A percentile compares a stretch with the other conserved stretches of the same genome.
These are phyloP conservation scores for Dendroctonus valens DNA, from an alignment of 1,140 invertebrate species.

Conservation along the genomic window DNA sequence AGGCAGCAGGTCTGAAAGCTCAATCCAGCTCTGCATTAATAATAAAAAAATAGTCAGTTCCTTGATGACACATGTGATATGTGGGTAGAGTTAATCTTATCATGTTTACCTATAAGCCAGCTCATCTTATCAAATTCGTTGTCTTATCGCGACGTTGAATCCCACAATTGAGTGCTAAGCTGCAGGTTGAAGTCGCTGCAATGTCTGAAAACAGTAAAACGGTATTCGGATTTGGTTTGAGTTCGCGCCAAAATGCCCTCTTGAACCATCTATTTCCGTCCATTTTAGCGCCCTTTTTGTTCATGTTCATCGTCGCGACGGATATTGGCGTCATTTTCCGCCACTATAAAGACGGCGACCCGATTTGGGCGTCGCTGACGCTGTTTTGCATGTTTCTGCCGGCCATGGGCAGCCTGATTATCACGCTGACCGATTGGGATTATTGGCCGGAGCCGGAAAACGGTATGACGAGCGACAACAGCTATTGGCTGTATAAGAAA, in stretches of 20 bases:
- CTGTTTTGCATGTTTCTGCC: slow-evolving; percentile 55
- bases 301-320: slow-evolving; percentile 52
- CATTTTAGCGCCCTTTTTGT: slow-evolving; percentile 50
- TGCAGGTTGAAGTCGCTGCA: no score
- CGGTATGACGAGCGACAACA: slow-evolving; percentile 38
- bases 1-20: no score
- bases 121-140: no score
- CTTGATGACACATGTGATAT: no score
- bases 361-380: slow-evolving; percentile 53
- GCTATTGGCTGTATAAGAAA: slow-evolving; percentile 59
- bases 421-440: slow-evolving; percentile 55
- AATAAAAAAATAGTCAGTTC: no score
- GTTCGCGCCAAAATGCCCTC: slow-evolving; percentile 52
- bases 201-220: slow-evolving; percentile 1
- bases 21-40: no score
- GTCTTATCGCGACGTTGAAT: no score
- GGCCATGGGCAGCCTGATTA: slow-evolving; percentile 53
- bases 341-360: slow-evolving; percentile 53
- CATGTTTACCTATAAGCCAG: no score
- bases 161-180: no score
- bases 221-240: slow-evolving; percentile 46
- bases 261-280: slow-evolving; percentile 53
- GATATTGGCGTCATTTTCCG: slow-evolving; percentile 54
- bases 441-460: slow-evolving; percentile 51
- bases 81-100: no score